A percentile compares a stretch with the other conserved stretches of the same genome.
Conservation (phyloP, 1,140 invertebrate species). For the Drosophila paulistorum region DNA sequence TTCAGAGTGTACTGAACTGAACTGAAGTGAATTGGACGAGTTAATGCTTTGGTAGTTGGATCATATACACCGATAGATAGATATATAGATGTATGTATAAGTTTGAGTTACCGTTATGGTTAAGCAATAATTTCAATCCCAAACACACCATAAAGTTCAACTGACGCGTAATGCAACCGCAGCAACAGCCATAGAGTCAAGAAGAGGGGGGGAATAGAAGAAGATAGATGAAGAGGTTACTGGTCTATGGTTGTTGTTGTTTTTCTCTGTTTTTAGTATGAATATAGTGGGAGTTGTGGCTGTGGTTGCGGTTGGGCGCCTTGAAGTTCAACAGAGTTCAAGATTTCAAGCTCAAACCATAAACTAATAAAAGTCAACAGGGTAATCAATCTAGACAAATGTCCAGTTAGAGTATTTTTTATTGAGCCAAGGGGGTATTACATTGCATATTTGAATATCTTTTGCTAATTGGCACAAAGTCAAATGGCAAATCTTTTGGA, state of each 20-base stretch:
- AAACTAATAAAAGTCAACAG: slow-evolving; percentile 57
- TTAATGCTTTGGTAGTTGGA: slow-evolving; percentile 37
- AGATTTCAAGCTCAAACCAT: slow-evolving; percentile 62
- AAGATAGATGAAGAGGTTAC: slow-evolving; percentile 12
- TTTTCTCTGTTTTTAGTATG: neutral
- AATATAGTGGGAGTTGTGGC: slow-evolving; percentile 24
- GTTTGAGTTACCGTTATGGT: slow-evolving; percentile 66
- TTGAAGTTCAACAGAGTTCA: slow-evolving; percentile 68
- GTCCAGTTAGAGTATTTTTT: slow-evolving; percentile 56
- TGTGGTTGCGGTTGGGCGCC: slow-evolving; percentile 71
- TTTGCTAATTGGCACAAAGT: slow-evolving; percentile 8
- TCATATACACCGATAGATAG: slow-evolving; percentile 5
- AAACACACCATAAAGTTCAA: slow-evolving; percentile 69
- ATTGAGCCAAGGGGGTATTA: neutral
- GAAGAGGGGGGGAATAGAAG: neutral
- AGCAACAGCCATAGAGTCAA: no score
- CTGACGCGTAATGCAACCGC: slow-evolving; percentile 50
- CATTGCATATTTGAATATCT: neutral
- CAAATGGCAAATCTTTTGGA: slow-evolving; percentile 15
- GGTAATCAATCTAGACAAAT: slow-evolving; percentile 67
- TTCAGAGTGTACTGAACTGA: slow-evolving; percentile 53
- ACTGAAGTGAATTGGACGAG: slow-evolving; percentile 41
- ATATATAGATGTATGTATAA: neutral
- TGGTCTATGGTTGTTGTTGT: slow-evolving; percentile 21
- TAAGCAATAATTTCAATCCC: slow-evolving; percentile 67